Evolutionary conservation across 2,888 invertebrate species (phyloP).

Genomic region (Spatulosminthurus flaviceps): DNA sequence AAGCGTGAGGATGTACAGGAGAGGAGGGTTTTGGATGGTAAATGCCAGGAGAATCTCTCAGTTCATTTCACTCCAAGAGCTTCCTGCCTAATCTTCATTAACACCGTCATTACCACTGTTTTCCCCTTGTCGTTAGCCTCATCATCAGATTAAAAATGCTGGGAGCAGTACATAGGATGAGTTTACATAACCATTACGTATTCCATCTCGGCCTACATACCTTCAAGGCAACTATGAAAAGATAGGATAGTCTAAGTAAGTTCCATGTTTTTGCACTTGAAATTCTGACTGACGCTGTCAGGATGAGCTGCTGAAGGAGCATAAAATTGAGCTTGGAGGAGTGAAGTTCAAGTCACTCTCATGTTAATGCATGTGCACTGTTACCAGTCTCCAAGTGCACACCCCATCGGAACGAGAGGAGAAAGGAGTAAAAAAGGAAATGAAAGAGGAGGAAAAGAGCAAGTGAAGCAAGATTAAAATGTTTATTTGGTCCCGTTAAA

Average conservation of each 20-base stretch:
- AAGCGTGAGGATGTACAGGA: slow-evolving; percentile 39
- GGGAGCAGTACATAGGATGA: background rate
- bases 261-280: background rate
- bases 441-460: slow-evolving; percentile 32
- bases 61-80: slow-evolving; percentile 43
- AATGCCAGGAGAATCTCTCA: slow-evolving; percentile 40
- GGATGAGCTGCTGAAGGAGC: background rate
- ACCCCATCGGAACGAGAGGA: background rate
- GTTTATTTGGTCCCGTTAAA: slow-evolving; percentile 43
- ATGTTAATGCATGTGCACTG: too few species aligned
- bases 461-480: slow-evolving; percentile 41
- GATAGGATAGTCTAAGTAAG: too few species aligned
- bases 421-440: slow-evolving; percentile 4
- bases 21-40: slow-evolving; percentile 25
- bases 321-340: background rate
- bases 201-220: background rate
- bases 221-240: background rate
- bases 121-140: slow-evolving; percentile 13
- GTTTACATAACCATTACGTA: slow-evolving; percentile 3
- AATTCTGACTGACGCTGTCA: background rate
- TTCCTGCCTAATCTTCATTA: slow-evolving; percentile 48
- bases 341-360: too few species aligned
- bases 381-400: too few species aligned
- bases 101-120: slow-evolving; percentile 46
- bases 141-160: slow-evolving; percentile 14